A percentile compares a stretch with the other conserved stretches of the same genome.
phyloP scores from a whole-genome alignment of 1,140 invertebrate genomes.

The Centruroides vittatus region DNA sequence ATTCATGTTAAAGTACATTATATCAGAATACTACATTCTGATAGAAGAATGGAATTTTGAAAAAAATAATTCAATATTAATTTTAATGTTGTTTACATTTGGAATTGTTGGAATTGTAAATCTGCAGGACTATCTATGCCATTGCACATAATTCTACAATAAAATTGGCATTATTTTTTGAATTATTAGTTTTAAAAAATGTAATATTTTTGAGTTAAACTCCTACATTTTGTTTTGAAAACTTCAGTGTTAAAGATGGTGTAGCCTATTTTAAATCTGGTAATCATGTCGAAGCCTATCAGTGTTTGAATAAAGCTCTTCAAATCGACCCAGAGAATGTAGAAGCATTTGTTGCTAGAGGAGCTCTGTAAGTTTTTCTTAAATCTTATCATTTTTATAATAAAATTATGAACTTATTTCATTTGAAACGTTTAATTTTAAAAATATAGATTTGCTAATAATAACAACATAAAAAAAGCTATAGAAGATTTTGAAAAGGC shows the following conservation, averaged over 20 bases:
- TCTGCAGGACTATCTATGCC: no score
- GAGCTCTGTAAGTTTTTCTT: slow-evolving; percentile 52
- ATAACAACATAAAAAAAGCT: slow-evolving; percentile 79
- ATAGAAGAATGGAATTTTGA: no score
- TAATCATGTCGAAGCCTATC: slow-evolving; percentile 80
- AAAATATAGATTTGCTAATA: slow-evolving; percentile 64
- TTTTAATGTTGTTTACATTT: no score
- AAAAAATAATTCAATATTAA: no score
- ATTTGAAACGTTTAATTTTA: slow-evolving; percentile 8
- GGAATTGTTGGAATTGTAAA: no score
- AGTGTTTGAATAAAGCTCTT: slow-evolving; percentile 83
- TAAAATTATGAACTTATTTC: neutral
- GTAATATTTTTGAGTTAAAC: no score
- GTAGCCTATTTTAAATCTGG: slow-evolving; percentile 86
- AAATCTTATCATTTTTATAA: neutral
- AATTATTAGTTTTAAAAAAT: no score
- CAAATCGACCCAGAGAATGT: slow-evolving; percentile 84
- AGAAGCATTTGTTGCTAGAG: slow-evolving; percentile 82
- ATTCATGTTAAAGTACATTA: no score
- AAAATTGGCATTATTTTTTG: no score
- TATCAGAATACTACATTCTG: no score
- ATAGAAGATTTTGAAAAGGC: slow-evolving; percentile 89
- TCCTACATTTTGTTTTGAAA: no score
- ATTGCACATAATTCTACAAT: no score
- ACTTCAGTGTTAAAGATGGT: slow-evolving; percentile 57